Evolutionary conservation across 2,113 vertebrate species (phyloP).

Genomic region (Bagarius yarrelli): DNA sequence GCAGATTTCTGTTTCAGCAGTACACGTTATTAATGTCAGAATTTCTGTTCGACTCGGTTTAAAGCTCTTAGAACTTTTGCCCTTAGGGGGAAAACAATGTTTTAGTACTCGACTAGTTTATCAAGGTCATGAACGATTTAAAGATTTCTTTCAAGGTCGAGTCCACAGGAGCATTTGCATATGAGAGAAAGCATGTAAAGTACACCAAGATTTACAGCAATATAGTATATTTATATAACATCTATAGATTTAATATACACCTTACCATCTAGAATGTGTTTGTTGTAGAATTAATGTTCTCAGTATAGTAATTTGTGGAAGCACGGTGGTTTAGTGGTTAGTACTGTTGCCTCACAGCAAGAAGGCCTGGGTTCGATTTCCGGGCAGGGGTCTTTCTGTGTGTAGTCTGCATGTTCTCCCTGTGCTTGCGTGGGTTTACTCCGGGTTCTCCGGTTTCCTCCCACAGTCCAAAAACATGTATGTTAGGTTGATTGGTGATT

Average conservation of each 20-base stretch:
- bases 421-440: no score
- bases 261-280: no score
- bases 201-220: neutral
- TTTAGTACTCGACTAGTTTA: conserved; percentile 44
- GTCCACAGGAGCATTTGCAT: conserved; percentile 15
- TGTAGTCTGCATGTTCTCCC: no score
- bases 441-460: no score
- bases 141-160: conserved; percentile 45
- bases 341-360: no score
- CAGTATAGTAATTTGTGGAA: no score
- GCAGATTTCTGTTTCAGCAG: conserved; percentile 20
- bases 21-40: conserved; percentile 18
- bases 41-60: conserved; percentile 9
- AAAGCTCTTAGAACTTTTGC: conserved; percentile 23
- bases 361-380: no score
- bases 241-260: neutral
- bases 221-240: neutral
- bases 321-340: no score
- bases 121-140: conserved; percentile 21
- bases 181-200: conserved; percentile 28
- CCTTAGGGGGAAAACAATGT: conserved; percentile 21
- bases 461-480: no score
- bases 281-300: no score
- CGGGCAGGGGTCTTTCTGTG: no score
- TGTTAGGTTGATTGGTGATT: no score